Base-by-base conservation (phyloP, 1,140 invertebrate genomes). In the Ceratosolen solmsi region DNA sequence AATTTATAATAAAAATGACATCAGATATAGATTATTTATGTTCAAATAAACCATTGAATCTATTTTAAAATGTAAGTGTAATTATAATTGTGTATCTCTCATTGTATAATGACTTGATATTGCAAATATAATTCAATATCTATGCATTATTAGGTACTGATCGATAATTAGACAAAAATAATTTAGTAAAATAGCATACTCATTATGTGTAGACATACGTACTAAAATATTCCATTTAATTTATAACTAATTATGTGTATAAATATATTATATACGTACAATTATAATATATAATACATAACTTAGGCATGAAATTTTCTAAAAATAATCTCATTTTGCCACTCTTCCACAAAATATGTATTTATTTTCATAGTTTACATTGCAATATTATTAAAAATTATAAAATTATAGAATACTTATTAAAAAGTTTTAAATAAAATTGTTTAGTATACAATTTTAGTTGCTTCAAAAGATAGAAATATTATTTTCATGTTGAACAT, bases 161-260 rank as follows among this genome's bases (percentile, higher is more conserved):
- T 54, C 5, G 20, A 17, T 54, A 54, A 11, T 22, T 54, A 54
- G 17, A 20, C 17, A 22, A 54, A 22, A 54, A 22, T 54, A 54
- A 54, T 54, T 54, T 54, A 15, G 5, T 54, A 54, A 17, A 54
- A 22, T 22, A 54, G 11, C 3, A 3, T 8, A 54, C 20, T 54
- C 27, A 60, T 60, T n/a, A n/a, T n/a, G n/a, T 3, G 0, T 11
- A 60, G 2, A 60, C 13, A 8, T 60, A 60, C 4, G n/a, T 60
- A 60, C 25, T 60, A 60, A 60, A 60, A 25, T 60, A 60, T 60
- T 60, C 25, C 25, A 60, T 60, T 60, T 60, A n/a, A n/a, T 60
- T 36, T 36, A 0, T 36, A 65, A 13, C 27, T 65, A 65, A 65
- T 36, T 65, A 36, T 20, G 20, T 22, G 8, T 2, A 7, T 20